phyloP scores from a whole-genome alignment of 2,888 invertebrate genomes.

The Ellobium chinense region DNA sequence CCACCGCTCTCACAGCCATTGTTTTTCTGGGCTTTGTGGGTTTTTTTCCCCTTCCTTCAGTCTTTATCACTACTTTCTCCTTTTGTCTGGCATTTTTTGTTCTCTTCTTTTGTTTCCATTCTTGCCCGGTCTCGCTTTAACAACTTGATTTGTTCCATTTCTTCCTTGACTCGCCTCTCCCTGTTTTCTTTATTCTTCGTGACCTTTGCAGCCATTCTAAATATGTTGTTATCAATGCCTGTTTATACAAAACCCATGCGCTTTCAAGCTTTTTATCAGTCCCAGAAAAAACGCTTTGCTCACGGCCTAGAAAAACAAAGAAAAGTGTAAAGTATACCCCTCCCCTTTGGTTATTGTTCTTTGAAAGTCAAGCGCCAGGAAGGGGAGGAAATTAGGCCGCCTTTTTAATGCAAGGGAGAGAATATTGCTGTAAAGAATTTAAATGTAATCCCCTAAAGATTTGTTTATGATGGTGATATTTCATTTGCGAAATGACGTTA shows the following conservation, averaged over 20 bases:
- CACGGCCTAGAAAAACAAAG: conserved; percentile 3
- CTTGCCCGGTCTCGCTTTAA: neutral
- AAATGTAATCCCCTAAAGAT: no score
- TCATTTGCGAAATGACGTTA: no score
- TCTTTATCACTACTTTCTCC: neutral
- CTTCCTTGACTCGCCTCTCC: neutral
- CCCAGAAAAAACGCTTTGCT: conserved; percentile 4
- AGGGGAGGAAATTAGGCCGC: neutral
- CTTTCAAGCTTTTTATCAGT: conserved; percentile 13
- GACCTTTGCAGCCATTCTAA: conserved; percentile 13
- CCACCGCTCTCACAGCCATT: neutral
- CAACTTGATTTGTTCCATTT: neutral
- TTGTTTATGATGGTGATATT: no score
- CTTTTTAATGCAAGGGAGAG: neutral
- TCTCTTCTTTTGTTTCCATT: neutral
- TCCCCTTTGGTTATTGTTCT: neutral
- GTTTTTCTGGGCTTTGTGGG: neutral
- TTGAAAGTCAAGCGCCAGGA: neutral
- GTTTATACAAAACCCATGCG: conserved; percentile 7
- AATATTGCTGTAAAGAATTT: neutral
- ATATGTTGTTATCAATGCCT: conserved; percentile 13
- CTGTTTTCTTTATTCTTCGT: neutral
- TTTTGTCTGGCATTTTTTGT: no score
- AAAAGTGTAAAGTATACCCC: neutral
- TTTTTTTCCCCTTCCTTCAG: neutral